phyloP scores from a whole-genome alignment of 2,113 vertebrate species.

The Heterochromis multidens region DNA sequence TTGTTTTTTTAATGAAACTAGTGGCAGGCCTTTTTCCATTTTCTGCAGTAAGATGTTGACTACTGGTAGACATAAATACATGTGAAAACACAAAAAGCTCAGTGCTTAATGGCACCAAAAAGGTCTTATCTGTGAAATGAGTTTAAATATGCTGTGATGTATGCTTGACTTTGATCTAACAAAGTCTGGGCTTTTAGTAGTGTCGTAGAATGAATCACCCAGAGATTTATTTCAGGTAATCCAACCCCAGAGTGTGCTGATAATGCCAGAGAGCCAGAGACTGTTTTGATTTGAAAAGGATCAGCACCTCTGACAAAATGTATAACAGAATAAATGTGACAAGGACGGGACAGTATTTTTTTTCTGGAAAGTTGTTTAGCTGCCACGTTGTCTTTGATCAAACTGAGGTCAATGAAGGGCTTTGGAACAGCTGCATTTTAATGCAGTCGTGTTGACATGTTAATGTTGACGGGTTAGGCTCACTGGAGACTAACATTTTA shows the following conservation, averaged over 20 bases:
- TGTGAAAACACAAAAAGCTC: not conserved
- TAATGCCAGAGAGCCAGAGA: not conserved
- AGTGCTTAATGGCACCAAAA: not conserved
- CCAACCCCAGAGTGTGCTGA: not conserved
- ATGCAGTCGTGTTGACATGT: not conserved
- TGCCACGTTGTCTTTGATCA: constrained; percentile 44
- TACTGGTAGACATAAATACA: not conserved
- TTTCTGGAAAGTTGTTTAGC: constrained; percentile 4
- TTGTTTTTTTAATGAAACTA: not conserved
- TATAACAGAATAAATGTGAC: constrained; percentile 30
- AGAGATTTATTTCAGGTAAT: not conserved
- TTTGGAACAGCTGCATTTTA: not conserved
- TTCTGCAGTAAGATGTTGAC: not conserved
- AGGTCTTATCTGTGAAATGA: not conserved
- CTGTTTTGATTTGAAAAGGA: constrained; percentile 6
- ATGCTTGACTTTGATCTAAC: not conserved
- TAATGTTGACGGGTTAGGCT: not conserved
- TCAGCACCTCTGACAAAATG: constrained; percentile 32
- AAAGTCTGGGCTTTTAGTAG: not conserved
- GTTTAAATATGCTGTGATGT: not conserved
- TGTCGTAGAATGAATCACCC: not conserved
- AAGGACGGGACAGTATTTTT: not conserved
- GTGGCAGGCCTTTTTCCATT: not conserved
- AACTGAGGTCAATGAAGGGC: constrained; percentile 7
- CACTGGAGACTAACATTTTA: not conserved